Evolutionary conservation across 2,888 invertebrate genomes (phyloP).

Genomic region (Ischnus inquisitorius): DNA sequence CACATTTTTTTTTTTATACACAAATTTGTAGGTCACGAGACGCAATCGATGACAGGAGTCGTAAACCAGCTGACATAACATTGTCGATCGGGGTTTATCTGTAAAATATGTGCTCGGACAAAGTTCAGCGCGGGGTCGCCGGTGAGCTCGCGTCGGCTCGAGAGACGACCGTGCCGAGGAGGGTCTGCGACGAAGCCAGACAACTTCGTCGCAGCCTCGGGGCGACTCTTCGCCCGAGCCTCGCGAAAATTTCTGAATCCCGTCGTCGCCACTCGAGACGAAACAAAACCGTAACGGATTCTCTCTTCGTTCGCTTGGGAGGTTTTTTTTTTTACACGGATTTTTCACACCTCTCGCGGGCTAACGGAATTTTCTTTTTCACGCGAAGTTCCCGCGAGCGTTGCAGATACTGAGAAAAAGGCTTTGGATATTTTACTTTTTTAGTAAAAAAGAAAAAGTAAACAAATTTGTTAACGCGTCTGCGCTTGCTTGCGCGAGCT

Average conservation of each 20-base stretch:
- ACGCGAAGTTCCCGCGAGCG: not conserved
- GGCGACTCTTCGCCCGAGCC: not conserved
- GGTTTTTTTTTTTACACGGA: not conserved
- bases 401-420: not conserved
- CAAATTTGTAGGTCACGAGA: not conserved
- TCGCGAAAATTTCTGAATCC: not conserved
- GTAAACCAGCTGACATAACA: constrained; percentile 10
- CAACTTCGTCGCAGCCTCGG: constrained; percentile 12
- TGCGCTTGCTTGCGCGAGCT: not conserved
- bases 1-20: no score
- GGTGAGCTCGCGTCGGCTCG: constrained; percentile 17
- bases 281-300: not conserved
- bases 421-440: not conserved
- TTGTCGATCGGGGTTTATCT: constrained; percentile 9
- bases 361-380: no score
- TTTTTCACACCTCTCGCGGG: no score
- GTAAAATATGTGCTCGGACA: constrained; percentile 21
- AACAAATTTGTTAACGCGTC: not conserved
- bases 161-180: constrained; percentile 22
- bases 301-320: not conserved
- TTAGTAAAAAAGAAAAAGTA: not conserved
- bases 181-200: constrained; percentile 37
- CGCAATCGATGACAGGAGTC: not conserved
- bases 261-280: constrained; percentile 11
- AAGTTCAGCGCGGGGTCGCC: constrained; percentile 24